Evolutionary conservation across 2,797 vertebrate species (phyloP).

Genomic region (Linurgus olivaceus): DNA sequence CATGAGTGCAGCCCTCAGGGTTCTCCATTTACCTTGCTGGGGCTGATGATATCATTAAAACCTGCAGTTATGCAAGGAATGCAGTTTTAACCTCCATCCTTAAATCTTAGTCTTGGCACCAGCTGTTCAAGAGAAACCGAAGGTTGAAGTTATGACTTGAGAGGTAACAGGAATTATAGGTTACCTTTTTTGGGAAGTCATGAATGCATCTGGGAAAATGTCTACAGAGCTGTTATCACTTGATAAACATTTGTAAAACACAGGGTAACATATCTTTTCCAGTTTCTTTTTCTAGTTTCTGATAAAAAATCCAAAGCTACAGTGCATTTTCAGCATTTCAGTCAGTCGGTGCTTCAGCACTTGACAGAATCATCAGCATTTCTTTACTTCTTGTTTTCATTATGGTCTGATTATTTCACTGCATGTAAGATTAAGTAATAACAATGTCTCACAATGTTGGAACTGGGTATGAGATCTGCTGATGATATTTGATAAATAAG

Average conservation of each 20-base stretch:
- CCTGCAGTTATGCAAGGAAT: slow-evolving; percentile 24
- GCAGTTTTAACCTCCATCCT: not conserved
- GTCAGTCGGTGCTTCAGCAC: not conserved
- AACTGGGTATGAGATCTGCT: not conserved
- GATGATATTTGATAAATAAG: not conserved
- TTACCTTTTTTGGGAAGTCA: not conserved
- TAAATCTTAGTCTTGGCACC: not conserved
- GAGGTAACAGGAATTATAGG: not conserved
- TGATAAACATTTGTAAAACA: not conserved
- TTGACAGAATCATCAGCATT: not conserved
- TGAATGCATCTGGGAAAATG: not conserved
- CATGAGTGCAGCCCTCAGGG: not conserved
- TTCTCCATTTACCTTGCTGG: not conserved
- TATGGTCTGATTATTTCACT: not conserved
- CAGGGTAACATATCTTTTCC: not conserved
- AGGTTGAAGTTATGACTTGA: not conserved
- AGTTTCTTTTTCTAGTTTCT: not conserved
- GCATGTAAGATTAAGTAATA: not conserved
- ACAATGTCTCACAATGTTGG: not conserved
- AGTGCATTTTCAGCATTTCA: not conserved
- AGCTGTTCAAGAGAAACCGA: not conserved
- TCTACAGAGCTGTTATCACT: not conserved
- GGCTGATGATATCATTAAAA: not conserved
- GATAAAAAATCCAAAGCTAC: not conserved
- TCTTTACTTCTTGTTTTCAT: not conserved